Percentiles rank a stretch among this genome's conserved stretches.
These are phyloP conservation scores for Coregonus suidteri DNA, from an alignment of 2,797 vertebrate species.

Conservation along the genomic window DNA sequence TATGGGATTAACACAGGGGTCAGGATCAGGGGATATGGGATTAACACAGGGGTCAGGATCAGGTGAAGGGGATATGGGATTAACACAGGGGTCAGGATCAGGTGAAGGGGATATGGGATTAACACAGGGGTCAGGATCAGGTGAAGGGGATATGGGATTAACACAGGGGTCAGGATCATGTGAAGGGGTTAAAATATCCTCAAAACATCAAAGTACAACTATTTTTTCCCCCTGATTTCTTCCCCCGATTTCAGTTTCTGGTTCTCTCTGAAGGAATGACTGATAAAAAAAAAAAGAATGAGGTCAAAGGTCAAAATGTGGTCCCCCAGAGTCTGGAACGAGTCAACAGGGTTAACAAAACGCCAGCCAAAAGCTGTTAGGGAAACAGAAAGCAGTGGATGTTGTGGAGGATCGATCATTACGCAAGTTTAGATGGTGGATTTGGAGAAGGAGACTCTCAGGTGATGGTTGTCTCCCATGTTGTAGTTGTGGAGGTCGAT, in stretches of 20 bases:
- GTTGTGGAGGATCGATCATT: neutral
- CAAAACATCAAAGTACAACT: neutral
- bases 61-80: no score
- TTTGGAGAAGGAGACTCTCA: slow-evolving; percentile 97
- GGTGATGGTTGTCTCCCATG: slow-evolving; percentile 95
- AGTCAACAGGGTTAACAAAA: slow-evolving; percentile 56
- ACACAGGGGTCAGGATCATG: no score
- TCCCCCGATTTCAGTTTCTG: slow-evolving; percentile 42
- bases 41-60: no score
- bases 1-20: no score
- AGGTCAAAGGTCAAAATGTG: slow-evolving; percentile 58
- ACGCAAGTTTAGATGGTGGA: slow-evolving; percentile 87
- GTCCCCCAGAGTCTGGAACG: slow-evolving; percentile 82
- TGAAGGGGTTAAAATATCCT: neutral
- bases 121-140: no score
- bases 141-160: no score
- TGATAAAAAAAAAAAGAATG: slow-evolving; percentile 38
- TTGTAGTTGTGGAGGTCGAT: slow-evolving; percentile 98
- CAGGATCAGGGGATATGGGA: no score
- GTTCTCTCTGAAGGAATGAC: slow-evolving; percentile 69
- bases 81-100: no score
- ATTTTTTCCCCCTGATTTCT: slow-evolving; percentile 23
- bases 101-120: no score
- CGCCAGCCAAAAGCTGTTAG: neutral
- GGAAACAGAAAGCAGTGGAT: neutral